phyloP scores from a whole-genome alignment of 2,113 vertebrate genomes.

The Litocranius walleri region DNA sequence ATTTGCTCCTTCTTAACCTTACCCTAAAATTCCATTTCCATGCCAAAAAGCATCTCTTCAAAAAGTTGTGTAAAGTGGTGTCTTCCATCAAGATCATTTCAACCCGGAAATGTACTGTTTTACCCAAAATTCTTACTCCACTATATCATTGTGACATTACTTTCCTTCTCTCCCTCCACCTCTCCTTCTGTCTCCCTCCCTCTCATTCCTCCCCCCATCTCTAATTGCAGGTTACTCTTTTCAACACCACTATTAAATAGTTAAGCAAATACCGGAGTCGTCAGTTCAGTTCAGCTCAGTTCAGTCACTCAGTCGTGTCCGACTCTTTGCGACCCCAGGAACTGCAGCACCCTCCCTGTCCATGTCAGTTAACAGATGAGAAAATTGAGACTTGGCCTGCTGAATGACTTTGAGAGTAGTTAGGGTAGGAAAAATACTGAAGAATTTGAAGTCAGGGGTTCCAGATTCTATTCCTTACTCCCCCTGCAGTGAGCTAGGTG shows the following conservation, averaged over 20 bases:
- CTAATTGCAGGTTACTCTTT: neutral
- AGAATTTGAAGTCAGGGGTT: neutral
- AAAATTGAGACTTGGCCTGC: neutral
- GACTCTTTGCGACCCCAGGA: no score
- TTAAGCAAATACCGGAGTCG: neutral
- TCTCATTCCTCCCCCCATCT: neutral
- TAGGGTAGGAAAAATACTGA: neutral
- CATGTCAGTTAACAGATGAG: neutral
- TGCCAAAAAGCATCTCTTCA: neutral
- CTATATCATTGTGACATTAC: neutral
- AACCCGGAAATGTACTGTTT: neutral
- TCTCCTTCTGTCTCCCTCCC: neutral
- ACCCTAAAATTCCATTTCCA: neutral
- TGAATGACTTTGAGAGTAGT: neutral
- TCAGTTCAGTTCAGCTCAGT: neutral
- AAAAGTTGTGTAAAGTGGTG: neutral
- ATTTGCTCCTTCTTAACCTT: neutral
- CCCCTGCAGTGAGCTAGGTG: neutral
- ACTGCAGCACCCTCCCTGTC: no score
- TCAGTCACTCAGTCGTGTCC: no score
- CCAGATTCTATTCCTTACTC: neutral
- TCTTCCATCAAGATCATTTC: conserved; percentile 10
- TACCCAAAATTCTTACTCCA: neutral
- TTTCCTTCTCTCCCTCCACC: neutral
- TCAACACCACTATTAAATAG: neutral